Base-by-base conservation (phyloP, 2,888 invertebrate species). In the Melipona bicolor region DNA sequence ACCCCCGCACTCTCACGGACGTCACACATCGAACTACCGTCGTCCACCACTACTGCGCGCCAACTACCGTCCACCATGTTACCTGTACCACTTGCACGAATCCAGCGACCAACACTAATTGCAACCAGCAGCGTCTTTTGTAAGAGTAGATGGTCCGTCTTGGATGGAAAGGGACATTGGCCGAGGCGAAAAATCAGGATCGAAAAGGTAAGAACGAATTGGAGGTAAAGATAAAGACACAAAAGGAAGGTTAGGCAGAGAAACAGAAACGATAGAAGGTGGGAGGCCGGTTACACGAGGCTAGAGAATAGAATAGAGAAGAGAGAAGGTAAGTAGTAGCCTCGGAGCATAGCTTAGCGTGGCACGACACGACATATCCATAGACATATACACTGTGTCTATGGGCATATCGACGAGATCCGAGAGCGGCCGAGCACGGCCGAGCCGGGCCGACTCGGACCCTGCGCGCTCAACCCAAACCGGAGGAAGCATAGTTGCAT, bases 361-460 rank as follows among this genome's bases (percentile, higher is more conserved):
- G 84, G 88, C 88, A 88, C 83, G 90, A 89, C 90, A 88, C 81
- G 87, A 87, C 88, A 90, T 91, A 91, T 91, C 91, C 91, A 91
- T 91, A 91, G 91, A 89, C 91, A 91, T 91, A 89, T 87, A 90
- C 90, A 88, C 89, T 87, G 91, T 90, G 89, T 89, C 93, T 92
- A 93, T 92, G 93, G 93, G 93, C 92, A 93, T 93, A 93, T 93
- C 93, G 93, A 93, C 93, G 92, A 90, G 92, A 91, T 81, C 92
- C 93, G 93, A 93, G 88, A 69, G 67, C 77, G 79, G 65, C 87
- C 93, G 93, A 93, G 85, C 54, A 61, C 70, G 56, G 49, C 91
- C 93, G 93, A 93, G 84, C 81, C 76, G 73, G 71, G 81, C 90
- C 91, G 90, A 92, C 88, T 85, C 86, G 84, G 89, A 91, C 91